Conservation (phyloP, 2,888 invertebrate species). For the Lepidocyrtoides sp. region DNA sequence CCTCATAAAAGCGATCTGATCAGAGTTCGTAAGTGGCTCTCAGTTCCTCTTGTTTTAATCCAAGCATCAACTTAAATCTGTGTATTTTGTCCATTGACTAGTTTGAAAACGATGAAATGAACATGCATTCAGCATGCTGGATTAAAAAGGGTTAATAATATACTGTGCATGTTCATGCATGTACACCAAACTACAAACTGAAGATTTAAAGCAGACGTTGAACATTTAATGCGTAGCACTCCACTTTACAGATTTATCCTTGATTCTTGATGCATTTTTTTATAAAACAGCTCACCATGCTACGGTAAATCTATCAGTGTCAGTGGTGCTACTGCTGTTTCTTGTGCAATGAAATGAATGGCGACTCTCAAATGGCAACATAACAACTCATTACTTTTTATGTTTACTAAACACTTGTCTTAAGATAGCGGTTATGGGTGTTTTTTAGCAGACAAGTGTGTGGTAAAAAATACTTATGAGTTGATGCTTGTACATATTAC, state of each 20-base stretch:
- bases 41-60: too few species aligned
- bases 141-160: too few species aligned
- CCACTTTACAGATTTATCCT: slow-evolving; percentile 42
- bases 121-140: too few species aligned
- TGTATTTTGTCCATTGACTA: neutral
- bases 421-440: neutral
- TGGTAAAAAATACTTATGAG: neutral
- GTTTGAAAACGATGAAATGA: too few species aligned
- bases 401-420: slow-evolving; percentile 19
- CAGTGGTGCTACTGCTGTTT: neutral
- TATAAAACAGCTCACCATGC: neutral
- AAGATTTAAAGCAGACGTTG: neutral
- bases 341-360: neutral
- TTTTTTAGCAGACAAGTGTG: neutral
- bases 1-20: neutral
- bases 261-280: slow-evolving; percentile 53
- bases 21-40: neutral
- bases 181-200: too few species aligned
- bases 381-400: neutral
- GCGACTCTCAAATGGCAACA: too few species aligned
- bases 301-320: neutral
- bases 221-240: neutral
- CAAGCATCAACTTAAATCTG: neutral
- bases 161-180: too few species aligned
- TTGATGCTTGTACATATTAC: neutral